These are phyloP conservation scores for Heterodera filipjevi DNA, from an alignment of 2,888 invertebrate species.

Conservation along the genomic window DNA sequence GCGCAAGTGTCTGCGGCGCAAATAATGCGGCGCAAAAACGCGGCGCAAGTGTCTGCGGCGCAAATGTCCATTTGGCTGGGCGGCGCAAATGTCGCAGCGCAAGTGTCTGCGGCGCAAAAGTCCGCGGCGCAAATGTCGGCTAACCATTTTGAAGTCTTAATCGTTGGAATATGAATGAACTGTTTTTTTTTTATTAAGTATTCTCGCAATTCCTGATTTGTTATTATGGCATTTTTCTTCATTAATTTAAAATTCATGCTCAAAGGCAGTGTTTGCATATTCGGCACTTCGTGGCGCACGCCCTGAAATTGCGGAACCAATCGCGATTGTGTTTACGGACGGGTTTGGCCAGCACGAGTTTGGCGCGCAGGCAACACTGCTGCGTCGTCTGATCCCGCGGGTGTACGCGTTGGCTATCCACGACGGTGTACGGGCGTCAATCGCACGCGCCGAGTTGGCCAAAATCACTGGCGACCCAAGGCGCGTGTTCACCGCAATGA, in stretches of 20 bases:
- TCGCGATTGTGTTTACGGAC: constrained; percentile 51
- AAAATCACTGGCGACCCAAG: constrained; percentile 46
- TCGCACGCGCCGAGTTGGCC: constrained; percentile 47
- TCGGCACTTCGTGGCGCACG: constrained; percentile 47
- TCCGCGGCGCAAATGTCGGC: no score
- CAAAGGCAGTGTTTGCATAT: constrained; percentile 50
- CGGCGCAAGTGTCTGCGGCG: no score
- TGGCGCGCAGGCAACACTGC: constrained; percentile 40
- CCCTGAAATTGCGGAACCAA: constrained; percentile 46
- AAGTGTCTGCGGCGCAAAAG: no score
- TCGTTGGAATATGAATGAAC: neutral
- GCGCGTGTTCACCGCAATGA: constrained; percentile 52
- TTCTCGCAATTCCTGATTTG: neutral
- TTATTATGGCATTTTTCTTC: no score
- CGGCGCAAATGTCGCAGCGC: no score
- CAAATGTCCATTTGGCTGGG: no score
- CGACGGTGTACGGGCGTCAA: constrained; percentile 44
- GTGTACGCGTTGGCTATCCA: constrained; percentile 55
- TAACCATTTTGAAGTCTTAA: no score
- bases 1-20: no score
- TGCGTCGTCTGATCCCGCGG: constrained; percentile 48
- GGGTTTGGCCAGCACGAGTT: constrained; percentile 51
- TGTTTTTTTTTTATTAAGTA: neutral
- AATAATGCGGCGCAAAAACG: no score
- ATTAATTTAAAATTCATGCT: neutral